These are phyloP conservation scores for Oxygymnocypris stewartii DNA, from an alignment of 2,113 vertebrate species.

Conservation along the genomic window DNA sequence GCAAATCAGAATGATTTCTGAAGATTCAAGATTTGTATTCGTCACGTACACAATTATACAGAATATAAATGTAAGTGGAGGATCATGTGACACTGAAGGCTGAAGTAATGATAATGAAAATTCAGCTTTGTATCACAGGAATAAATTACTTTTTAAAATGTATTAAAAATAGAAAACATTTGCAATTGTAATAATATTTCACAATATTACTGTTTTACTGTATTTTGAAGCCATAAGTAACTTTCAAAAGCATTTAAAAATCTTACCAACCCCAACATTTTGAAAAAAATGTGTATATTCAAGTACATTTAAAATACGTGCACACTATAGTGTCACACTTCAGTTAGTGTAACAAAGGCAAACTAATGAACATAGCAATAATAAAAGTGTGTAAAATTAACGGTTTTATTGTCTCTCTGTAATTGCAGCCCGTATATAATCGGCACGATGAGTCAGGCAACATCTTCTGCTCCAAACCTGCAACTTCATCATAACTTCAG, in stretches of 20 bases:
- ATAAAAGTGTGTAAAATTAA: not conserved
- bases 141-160: not conserved
- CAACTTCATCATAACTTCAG: slow-evolving; percentile 99
- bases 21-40: too few relatives aligned
- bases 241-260: not conserved
- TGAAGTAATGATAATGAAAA: not conserved
- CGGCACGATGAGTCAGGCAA: slow-evolving; percentile 99
- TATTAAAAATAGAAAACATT: not conserved
- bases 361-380: not conserved
- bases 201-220: not conserved
- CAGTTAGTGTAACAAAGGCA: not conserved
- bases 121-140: not conserved
- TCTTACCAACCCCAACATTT: not conserved
- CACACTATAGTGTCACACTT: not conserved
- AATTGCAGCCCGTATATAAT: slow-evolving; percentile 90
- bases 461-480: slow-evolving; percentile 94
- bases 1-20: not conserved
- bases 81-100: not conserved
- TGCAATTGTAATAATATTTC: not conserved
- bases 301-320: not conserved
- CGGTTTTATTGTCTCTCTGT: slow-evolving; percentile 3
- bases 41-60: too few relatives aligned
- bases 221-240: not conserved
- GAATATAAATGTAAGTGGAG: too few relatives aligned
- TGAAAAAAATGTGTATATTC: not conserved